A percentile compares a stretch with the other conserved stretches of the same genome.
Conservation (phyloP, 1,140 invertebrate species). For the Drosophila pandora region DNA sequence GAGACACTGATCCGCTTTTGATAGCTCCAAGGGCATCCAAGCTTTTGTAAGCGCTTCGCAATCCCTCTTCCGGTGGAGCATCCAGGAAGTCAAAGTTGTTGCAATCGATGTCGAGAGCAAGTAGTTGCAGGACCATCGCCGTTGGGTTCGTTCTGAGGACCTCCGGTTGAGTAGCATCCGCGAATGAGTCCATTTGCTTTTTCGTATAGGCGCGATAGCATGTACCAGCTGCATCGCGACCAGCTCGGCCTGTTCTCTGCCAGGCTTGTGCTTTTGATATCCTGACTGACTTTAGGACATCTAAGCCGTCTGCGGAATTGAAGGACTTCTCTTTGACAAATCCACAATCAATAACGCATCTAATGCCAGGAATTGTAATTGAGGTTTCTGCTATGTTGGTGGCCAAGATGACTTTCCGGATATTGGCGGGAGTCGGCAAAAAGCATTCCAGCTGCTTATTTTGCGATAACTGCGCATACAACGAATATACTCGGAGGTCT, state of each 20-base stretch:
- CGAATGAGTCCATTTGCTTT: constrained; percentile 86
- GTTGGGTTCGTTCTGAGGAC: constrained; percentile 87
- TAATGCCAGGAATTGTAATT: constrained; percentile 97
- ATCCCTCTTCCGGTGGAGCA: constrained; percentile 89
- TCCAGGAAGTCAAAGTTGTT: constrained; percentile 96
- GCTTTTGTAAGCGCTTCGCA: constrained; percentile 88
- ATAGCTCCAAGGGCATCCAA: constrained; percentile 91
- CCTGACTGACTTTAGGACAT: constrained; percentile 91
- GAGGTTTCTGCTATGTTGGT: constrained; percentile 99
- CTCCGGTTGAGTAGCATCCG: constrained; percentile 91
- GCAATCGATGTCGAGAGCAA: constrained; percentile 93
- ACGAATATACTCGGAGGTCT: constrained; percentile 89
- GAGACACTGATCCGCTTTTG: constrained; percentile 78
- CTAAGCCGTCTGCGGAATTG: constrained; percentile 92
- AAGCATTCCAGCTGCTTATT: constrained; percentile 92
- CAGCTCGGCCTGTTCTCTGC: constrained; percentile 96
- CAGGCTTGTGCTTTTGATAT: constrained; percentile 96
- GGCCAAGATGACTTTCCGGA: constrained; percentile 95
- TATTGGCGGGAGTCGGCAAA: constrained; percentile 86
- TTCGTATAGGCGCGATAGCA: constrained; percentile 94
- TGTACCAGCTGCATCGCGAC: constrained; percentile 91
- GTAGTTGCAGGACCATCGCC: constrained; percentile 86
- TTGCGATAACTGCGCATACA: constrained; percentile 93
- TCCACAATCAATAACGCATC: constrained; percentile 97
- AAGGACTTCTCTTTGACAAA: constrained; percentile 94